Base-by-base conservation (phyloP, 2,113 vertebrate genomes). In the Calyptommatus sinebrachiatus region DNA sequence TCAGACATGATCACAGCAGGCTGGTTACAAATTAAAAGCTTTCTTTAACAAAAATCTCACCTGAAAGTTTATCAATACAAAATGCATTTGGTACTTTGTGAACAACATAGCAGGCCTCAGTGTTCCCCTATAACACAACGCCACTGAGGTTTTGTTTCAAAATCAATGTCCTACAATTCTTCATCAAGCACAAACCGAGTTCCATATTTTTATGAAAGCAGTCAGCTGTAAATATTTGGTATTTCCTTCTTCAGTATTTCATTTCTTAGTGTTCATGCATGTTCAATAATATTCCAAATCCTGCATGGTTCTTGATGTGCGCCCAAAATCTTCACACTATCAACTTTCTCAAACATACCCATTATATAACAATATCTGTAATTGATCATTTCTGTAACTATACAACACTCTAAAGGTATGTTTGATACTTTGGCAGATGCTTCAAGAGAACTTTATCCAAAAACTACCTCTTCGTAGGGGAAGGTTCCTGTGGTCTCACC, bases 401-500 rank as follows among this genome's bases (percentile, higher is more conserved):
- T n/a, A 1, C 21, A 18, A 12, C 63, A 60, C 24, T 81, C 31
- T 31, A 71, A 73, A 66, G 16, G 77, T 11, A 46, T 78, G 53
- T 16, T 68, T 88, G 67, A 79, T 31, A 26, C 68, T 71, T 81
- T 80, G 76, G 11, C 48, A 65, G 3, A n/a, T 7, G 67, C 76
- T 41, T 9, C 70, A 66, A 5, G 31, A 29, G 18, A 26, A 31
- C 62, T 76, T 79, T 53, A 81, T 53, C 81, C 84, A 72, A 76
- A 29, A 71, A 80, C 85, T 91, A 91, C 83, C 90, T 94, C 89
- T 89, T 92, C 31, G 81, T 24, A 57, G 86, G 75, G 63, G 78
- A 8, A 6, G 75, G 35, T 82, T 89, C 93, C 78, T 92, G 92
- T 28, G 90, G 91, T 78, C 89, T 92, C 46, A 76, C 0, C 84